Conservation (phyloP, 2,888 invertebrate species). For the Acleris cristana region DNA sequence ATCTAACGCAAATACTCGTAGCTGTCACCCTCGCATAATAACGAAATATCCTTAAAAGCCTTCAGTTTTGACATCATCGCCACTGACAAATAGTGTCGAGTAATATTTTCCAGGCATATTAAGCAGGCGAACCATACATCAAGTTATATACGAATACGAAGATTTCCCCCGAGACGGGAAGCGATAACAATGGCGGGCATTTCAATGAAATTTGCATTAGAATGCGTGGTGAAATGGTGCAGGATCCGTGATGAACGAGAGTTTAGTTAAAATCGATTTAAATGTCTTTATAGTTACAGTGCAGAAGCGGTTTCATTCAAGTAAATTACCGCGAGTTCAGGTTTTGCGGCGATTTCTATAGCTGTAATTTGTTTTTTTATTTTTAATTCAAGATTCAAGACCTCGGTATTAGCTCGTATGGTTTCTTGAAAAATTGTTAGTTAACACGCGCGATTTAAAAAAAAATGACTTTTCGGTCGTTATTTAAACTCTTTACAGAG, state of each 20-base stretch:
- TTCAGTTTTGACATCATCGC: neutral
- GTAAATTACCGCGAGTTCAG: neutral
- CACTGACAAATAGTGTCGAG: neutral
- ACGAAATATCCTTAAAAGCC: neutral
- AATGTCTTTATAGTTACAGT: conserved; percentile 7
- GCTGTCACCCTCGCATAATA: too few relatives aligned
- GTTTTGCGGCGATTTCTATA: too few relatives aligned
- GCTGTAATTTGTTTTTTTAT: too few relatives aligned
- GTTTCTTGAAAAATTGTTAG: too few relatives aligned
- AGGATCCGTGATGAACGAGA: conserved; percentile 65
- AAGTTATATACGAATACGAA: conserved; percentile 58
- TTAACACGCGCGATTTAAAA: too few relatives aligned
- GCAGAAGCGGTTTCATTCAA: neutral
- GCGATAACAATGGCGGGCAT: conserved; percentile 74
- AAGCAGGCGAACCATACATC: conserved; percentile 43
- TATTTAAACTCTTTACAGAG: too few relatives aligned
- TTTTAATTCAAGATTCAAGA: too few relatives aligned
- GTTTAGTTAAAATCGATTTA: conserved; percentile 41
- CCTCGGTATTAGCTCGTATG: too few relatives aligned
- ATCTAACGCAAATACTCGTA: too few relatives aligned
- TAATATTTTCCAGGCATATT: conserved; percentile 29
- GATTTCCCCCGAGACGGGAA: conserved; percentile 64
- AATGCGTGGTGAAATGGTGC: conserved; percentile 71
- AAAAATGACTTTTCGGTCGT: too few relatives aligned
- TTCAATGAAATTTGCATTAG: conserved; percentile 81